These are phyloP conservation scores for Cercopithecus diana DNA, from an alignment of 2,797 vertebrate genomes.

Conservation along the genomic window DNA sequence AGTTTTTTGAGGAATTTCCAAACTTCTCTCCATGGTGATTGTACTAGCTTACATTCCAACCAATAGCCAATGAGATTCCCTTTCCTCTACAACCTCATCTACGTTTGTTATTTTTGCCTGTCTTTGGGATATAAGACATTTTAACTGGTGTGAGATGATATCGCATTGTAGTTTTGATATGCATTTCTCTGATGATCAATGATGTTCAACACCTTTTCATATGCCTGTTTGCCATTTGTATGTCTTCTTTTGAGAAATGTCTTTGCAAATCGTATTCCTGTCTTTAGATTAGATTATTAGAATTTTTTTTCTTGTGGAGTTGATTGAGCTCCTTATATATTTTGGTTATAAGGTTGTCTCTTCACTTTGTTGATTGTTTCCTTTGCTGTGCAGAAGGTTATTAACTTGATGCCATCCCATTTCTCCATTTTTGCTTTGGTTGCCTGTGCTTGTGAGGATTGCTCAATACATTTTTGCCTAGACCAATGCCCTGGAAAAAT, in stretches of 20 bases:
- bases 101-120: not conserved
- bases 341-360: not conserved
- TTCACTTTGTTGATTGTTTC: not conserved
- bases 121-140: not conserved
- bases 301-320: not conserved
- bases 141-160: not conserved
- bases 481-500: not conserved
- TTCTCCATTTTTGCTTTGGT: no score
- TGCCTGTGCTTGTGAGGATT: not conserved
- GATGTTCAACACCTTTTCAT: not conserved
- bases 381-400: not conserved
- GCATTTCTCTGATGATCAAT: not conserved
- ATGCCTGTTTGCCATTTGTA: not conserved
- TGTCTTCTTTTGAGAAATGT: not conserved
- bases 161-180: not conserved
- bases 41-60: no score
- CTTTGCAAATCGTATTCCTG: no score
- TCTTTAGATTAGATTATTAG: not conserved
- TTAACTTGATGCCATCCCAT: not conserved
- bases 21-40: no score
- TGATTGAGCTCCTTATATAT: not conserved
- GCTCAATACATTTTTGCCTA: not conserved
- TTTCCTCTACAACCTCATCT: not conserved
- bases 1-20: no score
- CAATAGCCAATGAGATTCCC: not conserved